Evolutionary conservation across 2,113 vertebrate genomes (phyloP), one percentile per base, ranked within the genome.

Genomic region (Monopterus albus): DNA sequence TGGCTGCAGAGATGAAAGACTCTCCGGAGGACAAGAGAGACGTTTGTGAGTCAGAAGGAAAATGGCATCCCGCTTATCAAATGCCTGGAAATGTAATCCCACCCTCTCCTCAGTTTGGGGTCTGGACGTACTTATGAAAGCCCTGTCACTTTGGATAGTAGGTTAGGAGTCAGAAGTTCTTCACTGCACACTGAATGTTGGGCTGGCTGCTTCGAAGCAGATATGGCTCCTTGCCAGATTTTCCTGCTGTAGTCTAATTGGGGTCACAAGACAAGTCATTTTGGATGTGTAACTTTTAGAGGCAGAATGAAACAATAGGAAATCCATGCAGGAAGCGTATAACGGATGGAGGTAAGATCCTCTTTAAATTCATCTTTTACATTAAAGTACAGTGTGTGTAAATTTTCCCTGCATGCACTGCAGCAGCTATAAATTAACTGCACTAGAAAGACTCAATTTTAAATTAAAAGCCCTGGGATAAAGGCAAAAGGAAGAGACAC

Each of bases 1-100:
- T 82, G 89, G 85, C 88, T 87, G 84, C 76, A 62, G 73, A 89
- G 88, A 91, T 91, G 88, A 92, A 91, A 91, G 82, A 88, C 83
- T 89, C 89, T 88, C 85, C 55, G 79, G 87, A 90, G 91, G 91
- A 89, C 91, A 91, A 90, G 86, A 89, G 83, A 89, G 88, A 91
- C 72, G 66, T 84, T 72, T 66, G 46, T 72, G 85, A 91, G 87
- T 90, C 87, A 87, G 73, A 85, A 62, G 71, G 78, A 88, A 91
- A 91, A 92, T 83, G 85, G 86, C 87, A 86, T 87, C 43, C 75
- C 56, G 79, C 88, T 91, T 91, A 89, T 91, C 87, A 87, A 87
- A 82, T 63, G 83, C 86, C 75, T 82, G 68, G 82, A 81, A 90
- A 88, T 79, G 21, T 90, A 91, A 92, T 87, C 84, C 87, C 42